Percentiles rank a stretch among this genome's conserved stretches.
Conservation (phyloP, 2,797 vertebrate species). For the Pseudochirops cupreus region DNA sequence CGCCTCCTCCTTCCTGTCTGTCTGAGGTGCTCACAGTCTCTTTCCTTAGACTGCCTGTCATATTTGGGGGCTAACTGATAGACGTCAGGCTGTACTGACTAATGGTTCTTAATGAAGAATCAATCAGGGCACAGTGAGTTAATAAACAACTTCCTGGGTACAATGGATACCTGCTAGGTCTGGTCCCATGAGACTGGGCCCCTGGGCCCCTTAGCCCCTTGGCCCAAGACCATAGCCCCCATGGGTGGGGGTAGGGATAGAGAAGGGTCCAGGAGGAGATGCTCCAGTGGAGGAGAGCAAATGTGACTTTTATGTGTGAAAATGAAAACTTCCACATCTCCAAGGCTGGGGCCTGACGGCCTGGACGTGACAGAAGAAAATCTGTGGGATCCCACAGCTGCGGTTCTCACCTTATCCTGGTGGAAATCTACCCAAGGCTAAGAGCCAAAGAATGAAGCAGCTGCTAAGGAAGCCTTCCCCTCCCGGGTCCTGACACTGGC, state of each 20-base stretch:
- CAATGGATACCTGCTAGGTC: background rate
- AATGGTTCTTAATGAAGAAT: background rate
- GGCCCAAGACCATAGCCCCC: background rate
- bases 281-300: background rate
- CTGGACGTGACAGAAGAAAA: background rate
- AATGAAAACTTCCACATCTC: background rate
- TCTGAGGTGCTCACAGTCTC: background rate
- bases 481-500: background rate
- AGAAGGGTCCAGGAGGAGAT: background rate
- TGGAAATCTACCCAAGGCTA: background rate
- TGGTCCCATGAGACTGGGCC: background rate
- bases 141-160: background rate
- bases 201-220: background rate
- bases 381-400: background rate
- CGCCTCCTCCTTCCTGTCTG: background rate
- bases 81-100: background rate
- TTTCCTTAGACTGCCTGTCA: background rate
- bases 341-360: background rate
- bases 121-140: background rate
- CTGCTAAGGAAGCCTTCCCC: background rate
- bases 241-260: background rate
- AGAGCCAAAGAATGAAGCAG: background rate
- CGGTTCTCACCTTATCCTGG: no score
- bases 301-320: background rate
- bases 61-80: background rate